phyloP scores from a whole-genome alignment of 37 sponge, comb jelly and placozoan genomes.

The Mnemiopsis leidyi region DNA sequence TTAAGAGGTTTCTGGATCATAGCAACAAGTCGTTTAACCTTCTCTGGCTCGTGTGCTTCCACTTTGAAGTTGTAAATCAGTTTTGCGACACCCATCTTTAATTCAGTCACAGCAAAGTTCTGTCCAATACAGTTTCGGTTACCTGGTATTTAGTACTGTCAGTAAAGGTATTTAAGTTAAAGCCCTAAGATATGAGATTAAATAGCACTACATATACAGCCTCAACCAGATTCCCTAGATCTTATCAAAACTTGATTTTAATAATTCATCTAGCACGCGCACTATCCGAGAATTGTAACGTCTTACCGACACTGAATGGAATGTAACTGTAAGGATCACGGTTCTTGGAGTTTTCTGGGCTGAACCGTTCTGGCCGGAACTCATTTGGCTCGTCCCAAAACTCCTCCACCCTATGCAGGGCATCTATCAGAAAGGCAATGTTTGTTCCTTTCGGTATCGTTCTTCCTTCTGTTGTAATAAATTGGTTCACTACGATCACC shows the following conservation, averaged over 20 bases:
- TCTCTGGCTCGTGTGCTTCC: neutral
- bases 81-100: neutral
- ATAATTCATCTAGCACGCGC: no score
- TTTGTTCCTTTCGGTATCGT: neutral
- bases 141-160: no score
- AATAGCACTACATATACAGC: no score
- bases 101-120: neutral
- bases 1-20: neutral
- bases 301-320: slow-evolving; percentile 9
- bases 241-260: no score
- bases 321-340: slow-evolving; percentile 10
- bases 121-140: slow-evolving; percentile 36
- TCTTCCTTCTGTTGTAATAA: neutral
- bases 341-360: neutral
- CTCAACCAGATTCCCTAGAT: no score
- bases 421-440: neutral
- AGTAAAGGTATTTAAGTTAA: no score
- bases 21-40: neutral
- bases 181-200: no score
- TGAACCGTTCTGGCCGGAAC: neutral
- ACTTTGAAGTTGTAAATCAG: neutral
- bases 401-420: neutral
- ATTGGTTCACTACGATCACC: no score
- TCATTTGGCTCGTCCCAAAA: neutral
- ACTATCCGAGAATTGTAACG: neutral